Percentiles rank a stretch among this genome's conserved stretches.
Evolutionary conservation across 2,888 invertebrate species (phyloP).

Genomic region (Tinea pellionella): DNA sequence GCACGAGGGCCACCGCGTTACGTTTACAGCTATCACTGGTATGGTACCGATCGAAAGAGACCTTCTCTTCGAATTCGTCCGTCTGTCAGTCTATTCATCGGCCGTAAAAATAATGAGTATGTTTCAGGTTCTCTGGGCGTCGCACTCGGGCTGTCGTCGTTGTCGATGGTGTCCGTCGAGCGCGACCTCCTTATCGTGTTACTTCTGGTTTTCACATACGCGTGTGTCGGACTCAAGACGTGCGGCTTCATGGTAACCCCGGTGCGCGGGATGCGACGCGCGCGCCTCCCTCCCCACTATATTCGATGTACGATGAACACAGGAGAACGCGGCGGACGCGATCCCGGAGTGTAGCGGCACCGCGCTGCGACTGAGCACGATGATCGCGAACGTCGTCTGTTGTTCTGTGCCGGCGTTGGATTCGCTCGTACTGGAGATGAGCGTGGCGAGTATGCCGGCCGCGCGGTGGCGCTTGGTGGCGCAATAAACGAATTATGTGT

Average conservation of each 20-base stretch:
- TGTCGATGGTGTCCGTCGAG: not conserved
- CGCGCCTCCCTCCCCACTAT: too few species aligned
- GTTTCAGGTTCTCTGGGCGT: not conserved
- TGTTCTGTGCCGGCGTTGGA: conserved; percentile 34
- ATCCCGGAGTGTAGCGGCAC: conserved; percentile 43
- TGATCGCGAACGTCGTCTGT: conserved; percentile 33
- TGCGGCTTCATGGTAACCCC: not conserved
- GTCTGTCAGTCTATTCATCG: too few species aligned
- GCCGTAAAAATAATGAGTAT: too few species aligned
- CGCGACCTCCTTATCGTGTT: too few species aligned
- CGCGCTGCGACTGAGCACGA: conserved; percentile 33
- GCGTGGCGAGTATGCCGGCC: conserved; percentile 29
- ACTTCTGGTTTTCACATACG: too few species aligned
- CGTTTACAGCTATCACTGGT: too few species aligned
- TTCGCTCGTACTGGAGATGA: conserved; percentile 33
- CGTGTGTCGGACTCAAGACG: not conserved
- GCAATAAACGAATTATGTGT: too few species aligned
- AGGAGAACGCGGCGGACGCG: conserved; percentile 45
- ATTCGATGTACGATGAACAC: conserved; percentile 13
- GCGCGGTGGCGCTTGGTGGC: too few species aligned
- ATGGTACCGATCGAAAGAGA: too few species aligned
- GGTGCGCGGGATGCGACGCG: too few species aligned
- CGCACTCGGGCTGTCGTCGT: not conserved
- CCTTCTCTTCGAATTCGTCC: too few species aligned
- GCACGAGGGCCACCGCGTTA: too few species aligned